Evolutionary conservation across 2,888 invertebrate genomes (phyloP).

Genomic region (Saturnia japonica): DNA sequence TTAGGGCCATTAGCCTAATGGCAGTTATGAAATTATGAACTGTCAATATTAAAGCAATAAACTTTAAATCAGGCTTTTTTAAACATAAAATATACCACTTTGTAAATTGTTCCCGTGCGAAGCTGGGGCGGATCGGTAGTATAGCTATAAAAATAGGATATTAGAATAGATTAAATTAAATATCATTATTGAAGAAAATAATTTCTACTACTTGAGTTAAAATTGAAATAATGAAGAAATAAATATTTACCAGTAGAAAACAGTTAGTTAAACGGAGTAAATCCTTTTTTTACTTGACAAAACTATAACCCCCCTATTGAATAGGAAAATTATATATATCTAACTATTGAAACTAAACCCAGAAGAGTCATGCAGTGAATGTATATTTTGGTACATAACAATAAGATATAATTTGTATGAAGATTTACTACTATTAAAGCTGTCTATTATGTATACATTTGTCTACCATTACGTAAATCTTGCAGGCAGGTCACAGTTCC

Average conservation of each 20-base stretch:
- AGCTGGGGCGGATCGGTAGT: too few species aligned
- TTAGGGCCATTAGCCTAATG: too few species aligned
- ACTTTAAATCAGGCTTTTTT: too few species aligned
- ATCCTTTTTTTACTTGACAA: not conserved
- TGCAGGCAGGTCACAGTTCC: conserved; percentile 36
- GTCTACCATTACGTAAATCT: conserved; percentile 40
- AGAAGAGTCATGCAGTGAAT: not conserved
- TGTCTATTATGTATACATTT: not conserved
- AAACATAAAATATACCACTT: too few species aligned
- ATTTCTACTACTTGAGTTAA: not conserved
- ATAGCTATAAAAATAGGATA: too few species aligned
- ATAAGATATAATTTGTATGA: not conserved
- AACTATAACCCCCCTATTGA: not conserved
- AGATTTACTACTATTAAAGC: not conserved
- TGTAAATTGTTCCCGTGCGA: too few species aligned
- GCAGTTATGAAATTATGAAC: too few species aligned
- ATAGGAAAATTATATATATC: not conserved
- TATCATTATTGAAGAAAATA: too few species aligned
- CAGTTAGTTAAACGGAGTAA: too few species aligned
- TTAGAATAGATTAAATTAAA: too few species aligned
- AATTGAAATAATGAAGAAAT: not conserved
- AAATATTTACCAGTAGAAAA: not conserved
- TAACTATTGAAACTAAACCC: not conserved
- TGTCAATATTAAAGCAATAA: too few species aligned
- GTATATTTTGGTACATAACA: not conserved